Evolutionary conservation across 2,888 invertebrate species (phyloP), one percentile per base, ranked within the genome.

Genomic region (Chrysolina americana): DNA sequence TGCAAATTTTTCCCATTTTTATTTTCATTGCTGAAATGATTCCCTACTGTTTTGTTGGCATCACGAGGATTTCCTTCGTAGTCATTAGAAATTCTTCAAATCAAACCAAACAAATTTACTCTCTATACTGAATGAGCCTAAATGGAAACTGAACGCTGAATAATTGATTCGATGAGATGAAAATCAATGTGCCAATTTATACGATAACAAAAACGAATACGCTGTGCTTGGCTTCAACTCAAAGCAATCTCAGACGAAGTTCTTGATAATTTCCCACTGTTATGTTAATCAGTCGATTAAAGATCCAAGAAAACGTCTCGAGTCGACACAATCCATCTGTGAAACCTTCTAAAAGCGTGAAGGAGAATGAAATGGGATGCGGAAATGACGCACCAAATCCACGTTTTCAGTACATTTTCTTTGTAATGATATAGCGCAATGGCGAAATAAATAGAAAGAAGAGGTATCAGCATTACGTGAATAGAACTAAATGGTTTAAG

Each of bases 281-380:
- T 53, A 53, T 53, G 53, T 53, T 53, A 53, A 53, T 53, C 53
- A 53, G 53, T 53, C 53, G 53, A 53, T 53, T 53, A 53, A 21
- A 21, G 19, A 21, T 53, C 53, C 21, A 53, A 23, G 53, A 53
- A 53, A 53, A 1, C 21, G 19, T 53, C 53, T 21, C 19, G 21
- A 53, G 21, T 11, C 21, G 21, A 11, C 53, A 53, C 53, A 53
- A 53, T 53, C 53, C 53, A 23, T 13, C 53, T 13, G 53, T 53
- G 53, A 19, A 23, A 21, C 23, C 21, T 53, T 53, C 10, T 11
- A 53, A 19, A 53, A 15, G 53, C 53, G 53, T 21, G 21, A 53
- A 11, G 19, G 21, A 19, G 53, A 23, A 53, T 53, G 19, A 53
- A 53, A 53, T 23, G 21, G 21, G 19, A 53, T 53, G 13, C 53